Percentiles rank a stretch among this genome's conserved stretches.
phyloP scores from a whole-genome alignment of 2,888 invertebrate species.

The Nysson spinosus region DNA sequence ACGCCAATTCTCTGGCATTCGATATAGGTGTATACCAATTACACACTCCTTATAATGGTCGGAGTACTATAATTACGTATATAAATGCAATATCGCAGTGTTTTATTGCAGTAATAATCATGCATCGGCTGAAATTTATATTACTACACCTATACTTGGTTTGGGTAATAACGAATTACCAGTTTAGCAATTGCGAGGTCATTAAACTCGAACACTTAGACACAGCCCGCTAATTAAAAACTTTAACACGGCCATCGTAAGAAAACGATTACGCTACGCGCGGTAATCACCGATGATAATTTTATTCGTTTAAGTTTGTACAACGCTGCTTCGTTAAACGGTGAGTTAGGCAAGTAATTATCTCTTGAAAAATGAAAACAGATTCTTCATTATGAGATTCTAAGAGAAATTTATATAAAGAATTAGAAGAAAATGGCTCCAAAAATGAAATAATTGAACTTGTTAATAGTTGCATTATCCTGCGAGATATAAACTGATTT shows the following conservation, averaged over 20 bases:
- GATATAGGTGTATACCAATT: slow-evolving; percentile 11
- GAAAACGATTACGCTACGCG: too few species aligned
- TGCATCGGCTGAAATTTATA: not conserved
- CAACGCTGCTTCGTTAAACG: too few species aligned
- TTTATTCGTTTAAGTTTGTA: too few species aligned
- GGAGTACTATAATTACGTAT: slow-evolving; percentile 15
- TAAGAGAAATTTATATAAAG: too few species aligned
- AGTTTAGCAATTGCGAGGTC: slow-evolving; percentile 7
- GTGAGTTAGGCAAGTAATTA: too few species aligned
- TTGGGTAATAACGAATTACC: not conserved
- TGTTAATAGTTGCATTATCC: too few species aligned
- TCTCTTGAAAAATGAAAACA: too few species aligned
- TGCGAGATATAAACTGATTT: too few species aligned
- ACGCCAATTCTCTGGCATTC: not conserved
- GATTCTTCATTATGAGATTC: too few species aligned
- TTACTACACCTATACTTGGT: not conserved
- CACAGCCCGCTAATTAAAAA: not conserved
- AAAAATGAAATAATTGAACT: too few species aligned
- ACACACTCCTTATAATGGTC: slow-evolving; percentile 4
- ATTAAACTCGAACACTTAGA: not conserved
- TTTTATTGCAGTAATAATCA: slow-evolving; percentile 8
- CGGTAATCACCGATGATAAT: too few species aligned
- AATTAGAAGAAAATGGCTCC: too few species aligned
- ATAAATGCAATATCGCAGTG: slow-evolving; percentile 3
- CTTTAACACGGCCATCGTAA: not conserved